Evolutionary conservation across 2,888 invertebrate genomes (phyloP).

Genomic region (Agelastica alni): DNA sequence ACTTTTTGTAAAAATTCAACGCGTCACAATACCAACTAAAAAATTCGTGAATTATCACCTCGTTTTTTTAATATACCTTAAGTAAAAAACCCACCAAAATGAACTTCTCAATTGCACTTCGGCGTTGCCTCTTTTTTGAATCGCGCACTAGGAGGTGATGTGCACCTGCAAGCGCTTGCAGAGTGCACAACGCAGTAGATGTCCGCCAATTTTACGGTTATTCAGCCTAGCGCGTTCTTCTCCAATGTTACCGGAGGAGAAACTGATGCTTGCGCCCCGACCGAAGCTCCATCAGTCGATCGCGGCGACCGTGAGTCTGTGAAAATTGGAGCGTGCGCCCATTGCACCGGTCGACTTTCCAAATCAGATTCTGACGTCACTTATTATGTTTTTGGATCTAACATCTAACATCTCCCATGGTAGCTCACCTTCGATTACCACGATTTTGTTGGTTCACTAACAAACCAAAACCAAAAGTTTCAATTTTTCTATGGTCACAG

Average conservation of each 20-base stretch:
- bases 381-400: conserved; percentile 16
- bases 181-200: conserved; percentile 31
- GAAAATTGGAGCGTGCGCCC: conserved; percentile 46
- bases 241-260: conserved; percentile 31
- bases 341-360: conserved; percentile 17
- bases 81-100: conserved; percentile 10
- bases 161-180: conserved; percentile 24
- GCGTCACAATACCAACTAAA: background rate
- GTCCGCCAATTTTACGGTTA: conserved; percentile 24
- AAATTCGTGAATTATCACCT: no score
- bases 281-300: conserved; percentile 49
- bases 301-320: conserved; percentile 50
- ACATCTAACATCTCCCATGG: conserved; percentile 29
- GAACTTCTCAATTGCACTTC: background rate
- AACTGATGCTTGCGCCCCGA: conserved; percentile 46
- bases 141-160: conserved; percentile 1
- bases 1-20: background rate
- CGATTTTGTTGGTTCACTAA: conserved; percentile 10
- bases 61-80: background rate
- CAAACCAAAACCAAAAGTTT: no score
- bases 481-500: no score
- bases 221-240: conserved; percentile 22
- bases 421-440: conserved; percentile 30
- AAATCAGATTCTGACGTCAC: conserved; percentile 46
- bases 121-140: background rate